A percentile compares a stretch with the other conserved stretches of the same genome.
Evolutionary conservation across 1,140 invertebrate species (phyloP).

Genomic region (Penaeus chinensis): DNA sequence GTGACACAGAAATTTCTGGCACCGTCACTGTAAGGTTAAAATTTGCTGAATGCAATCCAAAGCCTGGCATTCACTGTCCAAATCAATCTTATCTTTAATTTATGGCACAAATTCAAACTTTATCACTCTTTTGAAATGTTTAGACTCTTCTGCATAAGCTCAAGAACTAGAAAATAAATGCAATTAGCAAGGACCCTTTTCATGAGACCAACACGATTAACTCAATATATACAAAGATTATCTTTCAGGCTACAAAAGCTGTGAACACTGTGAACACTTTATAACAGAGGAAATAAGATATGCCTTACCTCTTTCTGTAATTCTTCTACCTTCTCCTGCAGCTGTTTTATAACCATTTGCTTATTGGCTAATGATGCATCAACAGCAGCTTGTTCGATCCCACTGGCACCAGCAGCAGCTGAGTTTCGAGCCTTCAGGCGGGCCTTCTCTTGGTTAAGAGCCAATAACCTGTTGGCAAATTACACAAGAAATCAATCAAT

Average conservation of each 20-base stretch:
- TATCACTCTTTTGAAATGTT: too few relatives aligned
- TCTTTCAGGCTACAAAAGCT: neutral
- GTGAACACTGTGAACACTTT: neutral
- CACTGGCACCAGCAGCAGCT: slow-evolving; percentile 73
- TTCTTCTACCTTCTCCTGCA: slow-evolving; percentile 80
- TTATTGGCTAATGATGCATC: slow-evolving; percentile 80
- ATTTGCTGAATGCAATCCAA: too few relatives aligned
- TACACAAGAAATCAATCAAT: neutral
- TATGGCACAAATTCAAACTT: too few relatives aligned
- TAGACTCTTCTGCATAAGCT: too few relatives aligned
- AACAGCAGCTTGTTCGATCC: slow-evolving; percentile 77
- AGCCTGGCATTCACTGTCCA: too few relatives aligned
- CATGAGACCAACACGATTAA: too few relatives aligned
- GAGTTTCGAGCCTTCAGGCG: slow-evolving; percentile 83
- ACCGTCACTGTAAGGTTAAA: too few relatives aligned
- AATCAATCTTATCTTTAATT: too few relatives aligned
- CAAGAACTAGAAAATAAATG: too few relatives aligned
- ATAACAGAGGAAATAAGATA: neutral
- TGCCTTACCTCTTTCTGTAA: slow-evolving; percentile 74
- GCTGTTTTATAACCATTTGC: slow-evolving; percentile 85
- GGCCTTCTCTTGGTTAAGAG: slow-evolving; percentile 85
- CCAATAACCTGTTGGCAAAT: slow-evolving; percentile 68
- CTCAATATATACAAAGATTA: neutral
- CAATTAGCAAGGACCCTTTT: too few relatives aligned
- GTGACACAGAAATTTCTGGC: too few relatives aligned